phyloP scores from a whole-genome alignment of 2,797 vertebrate genomes.

The Varecia variegata region DNA sequence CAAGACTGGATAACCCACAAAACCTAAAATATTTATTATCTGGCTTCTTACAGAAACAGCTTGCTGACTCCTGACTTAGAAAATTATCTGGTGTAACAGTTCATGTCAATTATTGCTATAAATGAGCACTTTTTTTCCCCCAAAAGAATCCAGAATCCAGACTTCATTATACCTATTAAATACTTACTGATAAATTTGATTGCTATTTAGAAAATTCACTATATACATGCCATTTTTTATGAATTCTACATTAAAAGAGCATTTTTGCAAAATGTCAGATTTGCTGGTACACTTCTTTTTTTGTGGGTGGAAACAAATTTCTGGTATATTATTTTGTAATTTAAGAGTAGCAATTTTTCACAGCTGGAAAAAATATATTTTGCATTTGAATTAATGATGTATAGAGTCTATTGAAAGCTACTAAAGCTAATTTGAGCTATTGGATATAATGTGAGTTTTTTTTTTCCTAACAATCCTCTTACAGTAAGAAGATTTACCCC shows the following conservation, averaged over 20 bases:
- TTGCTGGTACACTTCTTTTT: background rate
- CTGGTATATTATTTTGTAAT: conserved; percentile 3
- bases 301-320: conserved; percentile 32
- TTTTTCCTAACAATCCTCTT: background rate
- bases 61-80: background rate
- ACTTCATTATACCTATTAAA: background rate
- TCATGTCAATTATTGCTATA: background rate
- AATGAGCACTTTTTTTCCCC: background rate
- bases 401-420: background rate
- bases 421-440: background rate
- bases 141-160: background rate
- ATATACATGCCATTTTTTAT: background rate
- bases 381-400: conserved; percentile 23
- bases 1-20: background rate
- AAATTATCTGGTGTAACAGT: background rate
- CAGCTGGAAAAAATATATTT: conserved; percentile 20
- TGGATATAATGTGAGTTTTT: background rate
- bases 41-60: background rate
- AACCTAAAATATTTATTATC: background rate
- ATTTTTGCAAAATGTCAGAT: background rate
- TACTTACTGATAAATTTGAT: background rate
- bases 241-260: background rate
- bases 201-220: background rate
- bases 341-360: conserved; percentile 11
- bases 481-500: background rate